Evolutionary conservation across 2,113 vertebrate genomes (phyloP).

Genomic region (Rhinoderma darwinii): DNA sequence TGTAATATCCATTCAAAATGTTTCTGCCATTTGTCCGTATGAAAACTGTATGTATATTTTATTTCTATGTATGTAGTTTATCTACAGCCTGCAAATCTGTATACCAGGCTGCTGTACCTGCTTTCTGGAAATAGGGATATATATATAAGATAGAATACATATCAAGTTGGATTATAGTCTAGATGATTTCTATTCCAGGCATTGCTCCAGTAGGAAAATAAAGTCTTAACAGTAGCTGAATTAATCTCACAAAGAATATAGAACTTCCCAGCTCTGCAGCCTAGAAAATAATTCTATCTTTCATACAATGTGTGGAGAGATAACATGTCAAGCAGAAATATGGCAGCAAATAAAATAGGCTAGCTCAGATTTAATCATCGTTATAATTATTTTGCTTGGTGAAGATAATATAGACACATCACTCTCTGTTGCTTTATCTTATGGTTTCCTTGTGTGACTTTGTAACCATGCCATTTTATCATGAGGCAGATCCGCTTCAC

Average conservation of each 20-base stretch:
- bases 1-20: too few species aligned
- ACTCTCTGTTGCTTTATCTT: neutral
- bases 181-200: neutral
- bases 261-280: neutral
- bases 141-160: neutral
- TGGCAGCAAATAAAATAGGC: neutral
- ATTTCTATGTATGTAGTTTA: neutral
- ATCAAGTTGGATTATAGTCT: neutral
- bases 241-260: constrained; percentile 3
- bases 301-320: neutral
- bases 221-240: neutral
- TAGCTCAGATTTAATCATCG: neutral
- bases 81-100: neutral
- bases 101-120: neutral
- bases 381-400: neutral
- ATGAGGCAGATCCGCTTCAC: neutral
- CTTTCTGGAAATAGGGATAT: neutral
- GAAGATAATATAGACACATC: neutral
- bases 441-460: neutral
- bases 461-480: neutral
- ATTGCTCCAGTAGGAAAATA: neutral
- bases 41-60: neutral
- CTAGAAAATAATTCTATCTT: neutral
- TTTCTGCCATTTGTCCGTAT: too few species aligned
- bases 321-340: neutral